These are phyloP conservation scores for Tokudaia muenninki DNA, from an alignment of 2,797 vertebrate species.

Conservation along the genomic window DNA sequence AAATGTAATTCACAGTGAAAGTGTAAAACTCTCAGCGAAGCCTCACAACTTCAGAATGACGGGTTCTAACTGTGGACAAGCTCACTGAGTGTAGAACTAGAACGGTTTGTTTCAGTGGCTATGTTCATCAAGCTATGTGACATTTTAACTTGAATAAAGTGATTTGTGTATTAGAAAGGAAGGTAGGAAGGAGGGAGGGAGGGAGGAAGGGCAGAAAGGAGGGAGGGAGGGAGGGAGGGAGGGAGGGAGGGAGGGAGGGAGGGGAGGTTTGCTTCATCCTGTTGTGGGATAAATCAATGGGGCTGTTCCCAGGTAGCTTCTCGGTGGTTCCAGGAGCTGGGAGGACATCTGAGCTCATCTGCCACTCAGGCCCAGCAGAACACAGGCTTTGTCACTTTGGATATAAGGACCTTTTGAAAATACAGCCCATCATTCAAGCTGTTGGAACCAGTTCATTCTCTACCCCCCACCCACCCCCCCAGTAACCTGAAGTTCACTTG, in stretches of 20 bases:
- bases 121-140: not conserved
- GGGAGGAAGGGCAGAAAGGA: not conserved
- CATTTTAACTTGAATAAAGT: not conserved
- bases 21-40: not conserved
- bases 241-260: accelerated
- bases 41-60: not conserved
- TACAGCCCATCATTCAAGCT: not conserved
- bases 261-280: not conserved
- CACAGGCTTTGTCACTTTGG: not conserved
- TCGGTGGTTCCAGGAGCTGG: not conserved
- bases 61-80: not conserved
- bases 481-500: not conserved
- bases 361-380: not conserved
- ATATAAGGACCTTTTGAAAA: slow-evolving; percentile 4
- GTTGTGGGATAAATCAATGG: not conserved
- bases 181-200: not conserved
- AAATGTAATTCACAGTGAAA: not conserved
- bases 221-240: not conserved
- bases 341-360: not conserved
- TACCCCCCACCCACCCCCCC: too few species aligned
- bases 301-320: not conserved
- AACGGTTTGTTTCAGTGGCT: not conserved
- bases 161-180: not conserved
- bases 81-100: not conserved
- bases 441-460: not conserved